Evolutionary conservation across 2,888 invertebrate genomes (phyloP), one percentile per base, ranked within the genome.

Genomic region (Carabus problematicus): DNA sequence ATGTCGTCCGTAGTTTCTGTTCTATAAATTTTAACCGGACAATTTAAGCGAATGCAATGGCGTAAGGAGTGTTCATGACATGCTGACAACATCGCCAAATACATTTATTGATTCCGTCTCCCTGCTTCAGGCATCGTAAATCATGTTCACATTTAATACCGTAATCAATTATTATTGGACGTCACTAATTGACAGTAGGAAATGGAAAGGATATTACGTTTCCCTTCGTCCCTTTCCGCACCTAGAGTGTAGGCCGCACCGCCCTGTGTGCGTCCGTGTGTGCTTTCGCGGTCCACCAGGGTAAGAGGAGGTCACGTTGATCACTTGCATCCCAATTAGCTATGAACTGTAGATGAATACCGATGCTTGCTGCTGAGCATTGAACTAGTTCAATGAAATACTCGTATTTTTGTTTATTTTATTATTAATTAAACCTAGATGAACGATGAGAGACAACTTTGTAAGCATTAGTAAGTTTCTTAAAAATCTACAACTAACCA

Each of bases 131-230:
- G 12, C 39, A 18, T 39, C 42, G 67, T 67, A 67, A 67, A 67
- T 67, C 67, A 67, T 67, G 60, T 67, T 52, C 67, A 60, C 59
- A 67, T 67, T 67, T 67, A 67, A 67, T 67, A 54, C 60, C 29
- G 52, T 67, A 67, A 67, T 67, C 67, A 67, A 67, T 67, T 67
- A 67, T 67, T 67, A 67, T 67, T 67, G 67, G 67, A 60, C 60
- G 67, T 67, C 60, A 67, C 67, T 67, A 67, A 67, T 67, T 67
- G 67, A 67, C 67, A 67, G 60, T 49, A 60, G 67, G 67, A 67
- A 67, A 67, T 67, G 60, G 67, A 67, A 67, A 67, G 67, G 67
- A 67, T 67, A 67, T 67, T 66, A 66, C 66, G 59, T 49, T 29
- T 43, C 58, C 66, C 66, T 39, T 47, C 18, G 43, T 9, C 64